A percentile compares a stretch with the other conserved stretches of the same genome.
Evolutionary conservation across 2,113 vertebrate genomes (phyloP).

Genomic region (Aegypius monachus): DNA sequence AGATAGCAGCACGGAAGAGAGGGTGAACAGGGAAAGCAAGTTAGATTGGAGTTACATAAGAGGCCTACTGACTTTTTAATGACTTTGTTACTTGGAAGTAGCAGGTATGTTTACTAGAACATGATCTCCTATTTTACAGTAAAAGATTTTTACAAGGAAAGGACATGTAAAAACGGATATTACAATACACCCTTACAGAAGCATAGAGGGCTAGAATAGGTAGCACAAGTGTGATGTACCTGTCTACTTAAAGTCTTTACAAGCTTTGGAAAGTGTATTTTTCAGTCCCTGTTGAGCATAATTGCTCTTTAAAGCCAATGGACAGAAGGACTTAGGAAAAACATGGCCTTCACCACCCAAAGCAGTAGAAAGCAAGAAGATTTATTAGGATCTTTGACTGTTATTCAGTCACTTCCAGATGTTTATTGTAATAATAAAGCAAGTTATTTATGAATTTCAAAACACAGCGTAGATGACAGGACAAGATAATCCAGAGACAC

Average conservation of each 20-base stretch:
- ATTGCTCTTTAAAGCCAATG: not conserved
- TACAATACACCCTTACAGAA: not conserved
- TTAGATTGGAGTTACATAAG: not conserved
- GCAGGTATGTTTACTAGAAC: slow-evolving; percentile 31
- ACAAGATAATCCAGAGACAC: not conserved
- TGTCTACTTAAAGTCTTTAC: not conserved
- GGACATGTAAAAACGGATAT: not conserved
- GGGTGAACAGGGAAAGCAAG: not conserved
- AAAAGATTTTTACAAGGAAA: not conserved
- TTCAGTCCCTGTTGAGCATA: not conserved
- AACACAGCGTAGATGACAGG: not conserved
- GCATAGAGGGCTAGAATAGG: not conserved
- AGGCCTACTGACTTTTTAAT: slow-evolving; percentile 8
- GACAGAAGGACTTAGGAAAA: not conserved
- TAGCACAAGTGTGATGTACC: not conserved
- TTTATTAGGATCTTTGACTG: not conserved
- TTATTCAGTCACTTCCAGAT: not conserved
- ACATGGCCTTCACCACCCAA: not conserved
- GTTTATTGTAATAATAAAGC: not conserved
- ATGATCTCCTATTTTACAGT: not conserved
- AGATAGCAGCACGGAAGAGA: not conserved
- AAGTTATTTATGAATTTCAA: not conserved
- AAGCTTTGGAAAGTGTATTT: not conserved
- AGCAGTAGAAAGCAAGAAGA: not conserved
- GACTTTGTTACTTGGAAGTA: not conserved